Percentiles rank a stretch among this genome's conserved stretches.
Evolutionary conservation across 2,113 vertebrate species (phyloP).

Genomic region (Agelaius phoeniceus): DNA sequence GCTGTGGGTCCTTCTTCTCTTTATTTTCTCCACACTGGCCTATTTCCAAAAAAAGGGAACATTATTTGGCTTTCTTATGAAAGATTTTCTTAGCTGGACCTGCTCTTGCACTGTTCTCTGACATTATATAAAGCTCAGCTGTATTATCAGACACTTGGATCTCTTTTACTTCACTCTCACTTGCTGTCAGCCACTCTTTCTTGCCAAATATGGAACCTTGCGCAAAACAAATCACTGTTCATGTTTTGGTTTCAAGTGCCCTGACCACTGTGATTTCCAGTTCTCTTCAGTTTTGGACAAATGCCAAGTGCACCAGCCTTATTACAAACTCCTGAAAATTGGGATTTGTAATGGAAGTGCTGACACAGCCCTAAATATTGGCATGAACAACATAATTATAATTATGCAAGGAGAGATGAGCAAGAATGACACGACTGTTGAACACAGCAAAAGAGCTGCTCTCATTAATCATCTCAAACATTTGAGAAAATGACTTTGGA

Average conservation of each 20-base stretch:
- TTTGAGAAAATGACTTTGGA: conserved; percentile 48
- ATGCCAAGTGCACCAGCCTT: conserved; percentile 19
- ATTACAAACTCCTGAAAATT: conserved; percentile 16
- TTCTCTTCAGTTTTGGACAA: background rate
- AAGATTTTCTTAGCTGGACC: conserved; percentile 3
- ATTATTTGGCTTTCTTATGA: background rate
- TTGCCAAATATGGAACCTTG: conserved; percentile 8
- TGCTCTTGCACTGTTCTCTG: background rate
- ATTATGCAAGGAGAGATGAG: conserved; percentile 45
- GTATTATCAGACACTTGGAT: conserved; percentile 6
- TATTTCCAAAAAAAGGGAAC: background rate
- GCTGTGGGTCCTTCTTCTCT: background rate
- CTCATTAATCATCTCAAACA: background rate
- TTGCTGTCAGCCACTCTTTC: conserved; percentile 29
- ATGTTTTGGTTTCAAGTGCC: conserved; percentile 16
- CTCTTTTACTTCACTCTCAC: background rate
- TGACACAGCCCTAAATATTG: conserved; percentile 42
- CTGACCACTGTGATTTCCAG: conserved; percentile 32
- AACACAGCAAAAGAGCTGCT: background rate
- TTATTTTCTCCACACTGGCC: background rate
- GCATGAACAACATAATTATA: background rate
- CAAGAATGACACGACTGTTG: background rate
- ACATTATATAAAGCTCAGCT: background rate
- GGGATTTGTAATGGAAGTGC: conserved; percentile 39
- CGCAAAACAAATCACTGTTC: conserved; percentile 38